Evolutionary conservation across 2,797 vertebrate species (phyloP).

Genomic region (Tokudaia tokunoshimensis): DNA sequence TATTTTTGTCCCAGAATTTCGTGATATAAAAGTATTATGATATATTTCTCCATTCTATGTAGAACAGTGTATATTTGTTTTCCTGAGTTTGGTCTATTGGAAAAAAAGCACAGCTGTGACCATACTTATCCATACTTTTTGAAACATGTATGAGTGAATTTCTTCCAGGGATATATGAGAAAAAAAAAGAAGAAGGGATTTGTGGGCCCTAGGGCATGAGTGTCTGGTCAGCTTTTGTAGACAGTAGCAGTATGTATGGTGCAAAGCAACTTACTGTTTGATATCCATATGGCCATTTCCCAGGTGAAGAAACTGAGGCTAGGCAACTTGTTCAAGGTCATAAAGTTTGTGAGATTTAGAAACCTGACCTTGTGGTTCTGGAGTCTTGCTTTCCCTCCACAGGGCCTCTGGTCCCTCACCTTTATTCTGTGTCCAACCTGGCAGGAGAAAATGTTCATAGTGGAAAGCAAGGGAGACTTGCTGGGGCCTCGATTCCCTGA

Average conservation of each 20-base stretch:
- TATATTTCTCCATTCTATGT: background rate
- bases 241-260: background rate
- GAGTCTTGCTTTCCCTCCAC: background rate
- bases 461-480: background rate
- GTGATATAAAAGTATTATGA: background rate
- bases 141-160: background rate
- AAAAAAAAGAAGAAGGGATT: background rate
- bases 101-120: background rate
- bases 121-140: background rate
- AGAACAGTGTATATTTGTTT: background rate
- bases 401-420: background rate
- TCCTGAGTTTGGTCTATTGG: background rate
- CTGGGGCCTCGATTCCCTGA: background rate
- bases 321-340: background rate
- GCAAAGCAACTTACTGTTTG: background rate
- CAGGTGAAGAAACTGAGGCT: background rate
- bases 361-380: background rate
- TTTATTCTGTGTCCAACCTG: background rate
- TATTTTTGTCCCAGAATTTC: background rate
- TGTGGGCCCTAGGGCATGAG: background rate
- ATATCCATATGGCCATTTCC: background rate
- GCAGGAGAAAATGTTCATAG: background rate
- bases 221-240: background rate
- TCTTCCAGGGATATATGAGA: background rate
- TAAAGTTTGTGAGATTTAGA: background rate